Percentiles rank a stretch among this genome's conserved stretches.
Evolutionary conservation across 1,140 invertebrate species (phyloP).

Genomic region (Cephus cinctus): DNA sequence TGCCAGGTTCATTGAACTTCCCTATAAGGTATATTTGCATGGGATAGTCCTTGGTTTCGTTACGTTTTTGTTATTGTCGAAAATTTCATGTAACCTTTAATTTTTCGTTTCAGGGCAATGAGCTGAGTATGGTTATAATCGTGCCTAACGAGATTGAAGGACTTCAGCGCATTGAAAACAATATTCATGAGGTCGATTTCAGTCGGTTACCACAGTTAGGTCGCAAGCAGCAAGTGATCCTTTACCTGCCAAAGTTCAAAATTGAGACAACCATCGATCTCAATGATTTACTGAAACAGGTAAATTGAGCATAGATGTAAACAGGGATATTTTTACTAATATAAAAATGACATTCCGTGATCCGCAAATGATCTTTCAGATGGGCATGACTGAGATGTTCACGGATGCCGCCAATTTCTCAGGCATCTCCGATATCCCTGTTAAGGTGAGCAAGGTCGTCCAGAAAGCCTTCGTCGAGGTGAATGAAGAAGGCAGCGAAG

Average conservation of each 20-base stretch:
- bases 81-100: neutral
- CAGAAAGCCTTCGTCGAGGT: slow-evolving; percentile 76
- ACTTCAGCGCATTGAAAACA: slow-evolving; percentile 48
- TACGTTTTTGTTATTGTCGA: neutral
- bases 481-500: slow-evolving; percentile 76
- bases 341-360: neutral
- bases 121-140: slow-evolving; percentile 63
- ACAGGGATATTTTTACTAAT: neutral
- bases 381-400: slow-evolving; percentile 64
- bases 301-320: slow-evolving; percentile 25
- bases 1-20: slow-evolving; percentile 56
- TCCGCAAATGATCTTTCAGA: slow-evolving; percentile 29
- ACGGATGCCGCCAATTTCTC: slow-evolving; percentile 55
- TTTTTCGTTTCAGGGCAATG: slow-evolving; percentile 43
- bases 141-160: slow-evolving; percentile 63
- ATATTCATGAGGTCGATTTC: slow-evolving; percentile 42
- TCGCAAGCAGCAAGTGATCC: slow-evolving; percentile 42
- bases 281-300: slow-evolving; percentile 52
- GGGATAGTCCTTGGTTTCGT: neutral
- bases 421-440: slow-evolving; percentile 51
- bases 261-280: slow-evolving; percentile 59
- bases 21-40: slow-evolving; percentile 51
- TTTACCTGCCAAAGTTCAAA: slow-evolving; percentile 64
- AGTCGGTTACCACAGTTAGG: slow-evolving; percentile 30
- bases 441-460: slow-evolving; percentile 58